A percentile compares a stretch with the other conserved stretches of the same genome.
These are phyloP conservation scores for Aspidiotus rigidus DNA, from an alignment of 2,888 invertebrate genomes.

Conservation along the genomic window DNA sequence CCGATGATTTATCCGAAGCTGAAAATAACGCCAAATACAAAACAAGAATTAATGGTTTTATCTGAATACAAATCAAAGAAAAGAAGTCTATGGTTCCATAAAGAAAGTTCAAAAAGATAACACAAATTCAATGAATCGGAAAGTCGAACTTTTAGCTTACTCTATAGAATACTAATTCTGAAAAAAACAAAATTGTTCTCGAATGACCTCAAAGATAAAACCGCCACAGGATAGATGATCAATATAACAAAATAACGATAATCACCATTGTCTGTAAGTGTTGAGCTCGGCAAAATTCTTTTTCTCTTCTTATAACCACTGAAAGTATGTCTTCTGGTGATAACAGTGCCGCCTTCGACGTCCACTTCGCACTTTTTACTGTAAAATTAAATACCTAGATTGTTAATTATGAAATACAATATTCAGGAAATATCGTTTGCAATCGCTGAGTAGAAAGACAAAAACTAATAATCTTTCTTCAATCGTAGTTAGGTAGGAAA, in stretches of 20 bases:
- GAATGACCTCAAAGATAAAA: not conserved
- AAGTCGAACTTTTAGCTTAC: not conserved
- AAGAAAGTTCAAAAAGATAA: not conserved
- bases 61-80: too few species aligned
- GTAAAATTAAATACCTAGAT: not conserved
- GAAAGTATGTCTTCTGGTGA: conserved; percentile 21
- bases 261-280: not conserved
- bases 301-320: conserved; percentile 25
- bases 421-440: too few species aligned
- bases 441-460: too few species aligned
- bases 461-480: not conserved
- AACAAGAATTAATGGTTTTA: not conserved
- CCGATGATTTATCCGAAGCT: conserved; percentile 16
- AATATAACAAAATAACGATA: too few species aligned
- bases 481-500: too few species aligned
- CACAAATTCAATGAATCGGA: not conserved
- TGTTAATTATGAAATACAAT: too few species aligned
- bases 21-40: not conserved
- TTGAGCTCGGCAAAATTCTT: conserved; percentile 6
- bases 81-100: too few species aligned
- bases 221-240: too few species aligned
- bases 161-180: not conserved
- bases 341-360: conserved; percentile 1
- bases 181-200: not conserved
- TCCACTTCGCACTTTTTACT: conserved; percentile 19